These are phyloP conservation scores for Augochlorella aurata DNA, from an alignment of 2,888 invertebrate genomes.

Conservation along the genomic window DNA sequence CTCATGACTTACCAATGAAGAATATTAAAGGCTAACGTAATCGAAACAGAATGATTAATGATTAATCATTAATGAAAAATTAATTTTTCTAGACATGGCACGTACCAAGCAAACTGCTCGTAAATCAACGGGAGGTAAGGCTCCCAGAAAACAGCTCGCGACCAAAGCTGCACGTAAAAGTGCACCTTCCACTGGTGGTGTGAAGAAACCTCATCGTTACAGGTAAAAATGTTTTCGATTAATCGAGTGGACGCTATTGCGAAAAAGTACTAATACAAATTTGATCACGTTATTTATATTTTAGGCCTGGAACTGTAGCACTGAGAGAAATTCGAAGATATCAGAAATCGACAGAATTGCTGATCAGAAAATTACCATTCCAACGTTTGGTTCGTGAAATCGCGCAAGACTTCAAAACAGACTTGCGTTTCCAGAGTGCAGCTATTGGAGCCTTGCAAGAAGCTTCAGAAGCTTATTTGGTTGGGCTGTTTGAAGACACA, in stretches of 20 bases:
- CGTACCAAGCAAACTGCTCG: slow-evolving; percentile 97
- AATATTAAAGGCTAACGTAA: not conserved
- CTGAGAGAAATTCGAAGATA: slow-evolving; percentile 98
- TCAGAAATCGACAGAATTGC: slow-evolving; percentile 96
- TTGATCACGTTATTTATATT: not conserved
- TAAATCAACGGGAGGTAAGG: slow-evolving; percentile 98
- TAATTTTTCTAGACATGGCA: slow-evolving; percentile 86
- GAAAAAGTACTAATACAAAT: not conserved
- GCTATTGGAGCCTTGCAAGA: slow-evolving; percentile 96
- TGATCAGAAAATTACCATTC: slow-evolving; percentile 97
- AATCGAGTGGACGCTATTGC: no score
- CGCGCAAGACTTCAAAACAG: slow-evolving; percentile 98
- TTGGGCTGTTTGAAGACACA: slow-evolving; percentile 98
- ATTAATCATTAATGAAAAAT: not conserved
- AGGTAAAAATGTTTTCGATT: slow-evolving; percentile 78
- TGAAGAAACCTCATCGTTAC: slow-evolving; percentile 98
- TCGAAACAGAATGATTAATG: not conserved
- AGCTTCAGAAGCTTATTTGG: slow-evolving; percentile 95
- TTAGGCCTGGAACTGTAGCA: slow-evolving; percentile 96
- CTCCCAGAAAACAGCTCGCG: slow-evolving; percentile 95
- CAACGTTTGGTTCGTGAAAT: slow-evolving; percentile 98
- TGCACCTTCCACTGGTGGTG: slow-evolving; percentile 96
- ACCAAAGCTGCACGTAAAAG: slow-evolving; percentile 98
- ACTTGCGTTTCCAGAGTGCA: slow-evolving; percentile 96
- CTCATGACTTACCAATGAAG: not conserved